Conservation (phyloP, 2,797 vertebrate genomes). For the Ciconia nigra region DNA sequence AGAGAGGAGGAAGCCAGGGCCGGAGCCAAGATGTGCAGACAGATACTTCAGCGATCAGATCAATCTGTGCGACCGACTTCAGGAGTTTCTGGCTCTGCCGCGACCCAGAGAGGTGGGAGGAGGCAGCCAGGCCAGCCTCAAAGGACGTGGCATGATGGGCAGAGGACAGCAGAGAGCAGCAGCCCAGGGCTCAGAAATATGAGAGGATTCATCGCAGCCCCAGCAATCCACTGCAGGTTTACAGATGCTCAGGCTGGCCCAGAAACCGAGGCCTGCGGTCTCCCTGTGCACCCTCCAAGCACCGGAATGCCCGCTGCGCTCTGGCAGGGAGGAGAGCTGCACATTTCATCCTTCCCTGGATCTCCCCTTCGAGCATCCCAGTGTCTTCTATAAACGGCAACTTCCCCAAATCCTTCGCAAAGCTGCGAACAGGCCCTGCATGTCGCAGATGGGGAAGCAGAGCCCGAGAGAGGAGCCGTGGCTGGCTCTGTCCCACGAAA, state of each 20-base stretch:
- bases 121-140: neutral
- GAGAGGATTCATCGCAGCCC: neutral
- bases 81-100: neutral
- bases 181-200: neutral
- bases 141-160: neutral
- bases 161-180: neutral
- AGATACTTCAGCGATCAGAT: neutral
- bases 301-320: accelerated
- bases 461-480: neutral
- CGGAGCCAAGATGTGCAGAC: neutral
- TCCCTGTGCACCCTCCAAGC: neutral
- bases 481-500: neutral
- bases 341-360: neutral
- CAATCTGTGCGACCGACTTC: neutral
- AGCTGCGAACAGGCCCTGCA: neutral
- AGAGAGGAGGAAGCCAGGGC: neutral
- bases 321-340: neutral
- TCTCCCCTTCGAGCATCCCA: neutral
- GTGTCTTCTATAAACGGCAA: neutral
- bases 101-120: neutral
- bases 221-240: accelerated
- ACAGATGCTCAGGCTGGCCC: neutral
- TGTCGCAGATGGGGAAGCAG: neutral
- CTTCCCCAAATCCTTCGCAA: neutral
- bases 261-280: accelerated